phyloP scores from a whole-genome alignment of 2,797 vertebrate genomes.

The Petrocephalus schoutedeni region DNA sequence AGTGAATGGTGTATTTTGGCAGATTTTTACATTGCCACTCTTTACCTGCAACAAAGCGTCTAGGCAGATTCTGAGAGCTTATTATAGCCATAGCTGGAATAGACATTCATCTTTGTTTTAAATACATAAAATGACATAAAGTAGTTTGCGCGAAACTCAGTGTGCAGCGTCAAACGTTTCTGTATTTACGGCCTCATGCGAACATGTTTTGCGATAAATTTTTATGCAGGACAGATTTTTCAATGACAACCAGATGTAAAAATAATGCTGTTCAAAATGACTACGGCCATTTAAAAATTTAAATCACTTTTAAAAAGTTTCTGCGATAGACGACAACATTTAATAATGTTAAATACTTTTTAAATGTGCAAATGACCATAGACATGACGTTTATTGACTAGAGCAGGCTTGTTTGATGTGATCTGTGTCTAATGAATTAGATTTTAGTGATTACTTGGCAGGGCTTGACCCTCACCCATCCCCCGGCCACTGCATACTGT shows the following conservation, averaged over 20 bases:
- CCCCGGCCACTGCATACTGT: slow-evolving; percentile 40
- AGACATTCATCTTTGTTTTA: neutral
- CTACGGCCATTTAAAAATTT: neutral
- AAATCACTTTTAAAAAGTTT: neutral
- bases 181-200: neutral
- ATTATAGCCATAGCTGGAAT: neutral
- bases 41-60: too few relatives aligned
- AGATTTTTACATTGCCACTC: neutral
- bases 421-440: slow-evolving; percentile 30
- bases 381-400: slow-evolving; percentile 15
- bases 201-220: neutral
- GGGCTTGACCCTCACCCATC: slow-evolving; percentile 39
- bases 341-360: neutral
- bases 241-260: neutral
- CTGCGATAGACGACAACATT: neutral
- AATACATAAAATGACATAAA: neutral
- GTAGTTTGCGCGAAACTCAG: neutral
- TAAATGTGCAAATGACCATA: neutral
- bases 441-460: slow-evolving; percentile 23
- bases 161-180: neutral
- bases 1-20: neutral
- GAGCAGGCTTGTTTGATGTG: slow-evolving; percentile 32
- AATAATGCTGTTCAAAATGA: neutral
- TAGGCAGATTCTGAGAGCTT: neutral
- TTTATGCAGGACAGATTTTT: neutral